Percentiles rank a stretch among this genome's conserved stretches.
Evolutionary conservation across 92 coral and sea anemone genomes (phyloP).

Genomic region (Nematostella vectensis): DNA sequence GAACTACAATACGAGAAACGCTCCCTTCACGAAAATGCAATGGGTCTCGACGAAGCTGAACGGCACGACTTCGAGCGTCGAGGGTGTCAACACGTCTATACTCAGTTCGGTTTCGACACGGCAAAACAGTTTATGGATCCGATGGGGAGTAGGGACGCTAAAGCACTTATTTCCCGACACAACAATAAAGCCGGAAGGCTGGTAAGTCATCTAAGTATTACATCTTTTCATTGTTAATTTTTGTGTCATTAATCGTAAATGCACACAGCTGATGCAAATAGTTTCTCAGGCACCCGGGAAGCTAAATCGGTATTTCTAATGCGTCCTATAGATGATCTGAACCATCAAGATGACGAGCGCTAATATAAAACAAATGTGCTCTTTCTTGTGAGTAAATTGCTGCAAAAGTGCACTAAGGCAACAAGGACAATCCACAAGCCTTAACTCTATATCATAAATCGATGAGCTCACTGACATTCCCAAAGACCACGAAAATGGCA

Average conservation of each 20-base stretch:
- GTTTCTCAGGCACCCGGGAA: not conserved
- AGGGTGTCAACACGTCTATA: constrained; percentile 58
- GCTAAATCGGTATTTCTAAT: no score
- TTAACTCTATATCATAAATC: no score
- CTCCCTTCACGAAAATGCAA: constrained; percentile 1
- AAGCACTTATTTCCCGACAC: constrained; percentile 64
- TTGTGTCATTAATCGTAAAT: not conserved
- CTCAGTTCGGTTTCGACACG: constrained; percentile 53
- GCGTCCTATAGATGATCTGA: no score
- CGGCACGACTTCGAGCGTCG: constrained; percentile 48
- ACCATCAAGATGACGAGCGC: no score
- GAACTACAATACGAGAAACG: constrained; percentile 12
- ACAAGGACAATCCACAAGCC: no score
- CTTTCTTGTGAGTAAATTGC: no score
- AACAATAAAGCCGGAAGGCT: constrained; percentile 83
- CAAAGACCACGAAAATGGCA: no score
- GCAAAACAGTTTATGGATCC: constrained; percentile 64
- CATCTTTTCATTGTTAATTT: not conserved
- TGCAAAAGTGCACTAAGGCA: no score
- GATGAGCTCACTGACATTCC: no score
- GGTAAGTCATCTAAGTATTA: constrained; percentile 40
- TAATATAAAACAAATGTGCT: no score
- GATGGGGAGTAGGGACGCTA: constrained; percentile 53
- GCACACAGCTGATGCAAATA: not conserved
- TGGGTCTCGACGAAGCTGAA: constrained; percentile 9